Base-by-base conservation (phyloP, 1,140 invertebrate species). In the Drosophila funebris region DNA sequence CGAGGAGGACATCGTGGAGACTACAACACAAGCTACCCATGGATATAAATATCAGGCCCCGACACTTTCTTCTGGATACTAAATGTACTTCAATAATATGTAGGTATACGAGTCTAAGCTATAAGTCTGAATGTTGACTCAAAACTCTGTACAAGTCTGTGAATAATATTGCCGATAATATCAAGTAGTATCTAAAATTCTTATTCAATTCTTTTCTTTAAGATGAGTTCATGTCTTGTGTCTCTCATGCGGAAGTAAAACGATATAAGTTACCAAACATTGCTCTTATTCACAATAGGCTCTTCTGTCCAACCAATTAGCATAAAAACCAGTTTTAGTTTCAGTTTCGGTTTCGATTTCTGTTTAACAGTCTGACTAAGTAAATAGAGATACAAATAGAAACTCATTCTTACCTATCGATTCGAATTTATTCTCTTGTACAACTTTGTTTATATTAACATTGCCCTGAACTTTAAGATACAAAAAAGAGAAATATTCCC, bases 251-350 rank as follows among this genome's bases (percentile, higher is more conserved):
- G 81, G 81, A 84, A 85, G 64, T 76, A 53, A 48, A 61, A 52
- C 3, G 37, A 48, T 36, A 31, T 33, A 14, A 43, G 37, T 53
- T 46, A 33, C 37, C 56, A 18, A 48, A 29, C 22, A 27, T 43
- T 63, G 41, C 29, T 29, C 14, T 31, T 58, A 61, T 39, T 76
- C 53, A 76, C 73, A 85, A 85, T 77, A 60, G 68, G 6, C 37
- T 41, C 39, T 60, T 82, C 57, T 66, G 50, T 77, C 22, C 13
- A 20, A 29, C 18, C 29, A 64, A 85, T 84, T 84, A 85, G 68
- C 81, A 84, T 84, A 76, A 13, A 78, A 81, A 85, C 81, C 39
- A 53, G 78, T 82, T 82, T 82, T 16, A 20, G 20, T 31, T 18
- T 50, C 46, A 14, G 13, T 16, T 18, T 48, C 6, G 11, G 24